Conservation (phyloP, 2,113 vertebrate species). For the Plecturocebus donacophilus region DNA sequence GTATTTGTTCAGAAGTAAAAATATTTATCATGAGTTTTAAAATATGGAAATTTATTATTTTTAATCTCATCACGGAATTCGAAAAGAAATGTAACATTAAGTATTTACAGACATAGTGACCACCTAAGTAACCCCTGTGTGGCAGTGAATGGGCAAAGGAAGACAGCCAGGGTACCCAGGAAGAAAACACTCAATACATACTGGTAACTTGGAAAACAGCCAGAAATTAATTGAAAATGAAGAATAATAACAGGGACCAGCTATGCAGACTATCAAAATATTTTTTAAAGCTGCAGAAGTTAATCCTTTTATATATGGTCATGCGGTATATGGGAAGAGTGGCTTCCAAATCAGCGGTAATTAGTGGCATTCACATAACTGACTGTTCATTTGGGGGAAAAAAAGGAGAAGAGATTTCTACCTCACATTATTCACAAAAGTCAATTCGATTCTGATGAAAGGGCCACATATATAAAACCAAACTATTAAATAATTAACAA, state of each 20-base stretch:
- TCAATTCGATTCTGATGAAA: slow-evolving; percentile 1
- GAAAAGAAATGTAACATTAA: neutral
- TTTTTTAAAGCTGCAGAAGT: slow-evolving; percentile 11
- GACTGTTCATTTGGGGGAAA: neutral
- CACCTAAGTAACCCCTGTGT: neutral
- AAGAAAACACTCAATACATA: neutral
- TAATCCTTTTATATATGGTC: neutral
- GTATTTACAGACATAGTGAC: neutral
- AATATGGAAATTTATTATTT: neutral
- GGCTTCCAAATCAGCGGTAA: neutral
- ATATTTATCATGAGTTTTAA: neutral
- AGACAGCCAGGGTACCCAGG: neutral
- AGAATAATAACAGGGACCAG: neutral
- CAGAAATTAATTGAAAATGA: slow-evolving; percentile 24
- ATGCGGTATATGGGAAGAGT: neutral
- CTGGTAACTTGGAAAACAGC: neutral
- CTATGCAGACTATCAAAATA: neutral
- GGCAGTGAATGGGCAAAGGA: neutral
- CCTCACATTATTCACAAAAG: neutral
- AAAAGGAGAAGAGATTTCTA: neutral
- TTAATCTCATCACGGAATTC: neutral
- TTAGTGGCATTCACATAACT: neutral
- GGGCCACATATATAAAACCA: neutral
- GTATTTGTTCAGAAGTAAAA: slow-evolving; percentile 1
- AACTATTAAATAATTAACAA: neutral